These are phyloP conservation scores for Mormyrus lacerda DNA, from an alignment of 2,113 vertebrate genomes.

Conservation along the genomic window DNA sequence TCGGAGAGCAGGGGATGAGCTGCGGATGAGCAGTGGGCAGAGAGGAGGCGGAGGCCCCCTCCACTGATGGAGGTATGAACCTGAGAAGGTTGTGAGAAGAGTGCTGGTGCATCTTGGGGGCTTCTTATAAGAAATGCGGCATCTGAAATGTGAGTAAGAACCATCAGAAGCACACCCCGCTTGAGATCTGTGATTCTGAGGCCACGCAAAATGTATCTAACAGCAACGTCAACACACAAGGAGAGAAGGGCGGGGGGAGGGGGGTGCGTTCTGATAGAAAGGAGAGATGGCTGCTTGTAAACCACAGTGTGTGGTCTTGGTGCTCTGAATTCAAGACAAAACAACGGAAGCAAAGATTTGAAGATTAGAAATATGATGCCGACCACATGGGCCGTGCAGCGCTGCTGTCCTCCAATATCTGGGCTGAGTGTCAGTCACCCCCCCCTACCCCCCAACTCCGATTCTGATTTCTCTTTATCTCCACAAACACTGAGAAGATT, in stretches of 20 bases:
- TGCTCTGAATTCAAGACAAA: neutral
- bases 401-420: neutral
- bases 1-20: neutral
- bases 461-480: neutral
- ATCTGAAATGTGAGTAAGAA: neutral
- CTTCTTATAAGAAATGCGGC: neutral
- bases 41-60: neutral
- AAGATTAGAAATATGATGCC: neutral
- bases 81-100: conserved; percentile 7
- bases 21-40: neutral
- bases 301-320: conserved; percentile 7
- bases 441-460: neutral
- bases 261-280: neutral
- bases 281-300: neutral
- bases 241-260: neutral
- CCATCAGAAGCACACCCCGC: neutral
- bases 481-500: neutral
- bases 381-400: neutral
- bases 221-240: neutral
- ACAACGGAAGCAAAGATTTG: neutral
- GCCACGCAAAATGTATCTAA: neutral
- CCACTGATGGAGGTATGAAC: neutral
- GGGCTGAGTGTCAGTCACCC: neutral
- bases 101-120: conserved; percentile 17
- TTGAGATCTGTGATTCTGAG: neutral